Evolutionary conservation across 2,888 invertebrate genomes (phyloP).

Genomic region (Drosophila picticornis): DNA sequence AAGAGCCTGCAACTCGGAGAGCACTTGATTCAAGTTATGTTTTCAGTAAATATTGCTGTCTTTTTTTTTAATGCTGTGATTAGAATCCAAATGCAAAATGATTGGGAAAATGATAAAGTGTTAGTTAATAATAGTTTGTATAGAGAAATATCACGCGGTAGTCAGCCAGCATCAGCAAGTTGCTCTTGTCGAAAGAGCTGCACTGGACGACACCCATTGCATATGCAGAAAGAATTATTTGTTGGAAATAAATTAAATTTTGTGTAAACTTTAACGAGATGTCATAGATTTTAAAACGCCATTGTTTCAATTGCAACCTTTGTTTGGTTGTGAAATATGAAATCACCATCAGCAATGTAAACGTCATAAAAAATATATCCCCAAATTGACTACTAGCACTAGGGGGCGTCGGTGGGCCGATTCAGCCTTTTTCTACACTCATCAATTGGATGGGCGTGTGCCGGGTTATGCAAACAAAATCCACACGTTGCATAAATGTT

Average conservation of each 20-base stretch:
- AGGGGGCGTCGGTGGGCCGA: background rate
- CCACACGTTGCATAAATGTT: conserved; percentile 62
- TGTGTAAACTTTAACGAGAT: background rate
- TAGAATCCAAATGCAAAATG: background rate
- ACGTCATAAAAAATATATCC: conserved; percentile 50
- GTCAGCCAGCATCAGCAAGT: background rate
- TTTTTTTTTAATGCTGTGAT: background rate
- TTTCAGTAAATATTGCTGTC: background rate
- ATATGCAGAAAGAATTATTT: background rate
- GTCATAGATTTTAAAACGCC: background rate
- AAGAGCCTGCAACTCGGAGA: conserved; percentile 13
- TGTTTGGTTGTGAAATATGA: conserved; percentile 14
- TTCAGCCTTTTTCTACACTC: conserved; percentile 1
- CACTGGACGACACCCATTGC: background rate
- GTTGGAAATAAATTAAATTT: background rate
- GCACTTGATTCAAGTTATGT: conserved; percentile 4
- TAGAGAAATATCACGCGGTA: background rate
- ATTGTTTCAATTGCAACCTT: conserved; percentile 7
- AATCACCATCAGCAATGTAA: conserved; percentile 27
- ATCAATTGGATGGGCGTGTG: conserved; percentile 45
- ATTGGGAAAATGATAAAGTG: background rate
- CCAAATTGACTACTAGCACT: conserved; percentile 2
- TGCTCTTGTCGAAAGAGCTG: background rate
- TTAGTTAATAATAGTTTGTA: background rate
- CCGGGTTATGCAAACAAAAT: conserved; percentile 28